Conservation (phyloP, 2,797 vertebrate genomes). For the Gobio occitaniae region DNA sequence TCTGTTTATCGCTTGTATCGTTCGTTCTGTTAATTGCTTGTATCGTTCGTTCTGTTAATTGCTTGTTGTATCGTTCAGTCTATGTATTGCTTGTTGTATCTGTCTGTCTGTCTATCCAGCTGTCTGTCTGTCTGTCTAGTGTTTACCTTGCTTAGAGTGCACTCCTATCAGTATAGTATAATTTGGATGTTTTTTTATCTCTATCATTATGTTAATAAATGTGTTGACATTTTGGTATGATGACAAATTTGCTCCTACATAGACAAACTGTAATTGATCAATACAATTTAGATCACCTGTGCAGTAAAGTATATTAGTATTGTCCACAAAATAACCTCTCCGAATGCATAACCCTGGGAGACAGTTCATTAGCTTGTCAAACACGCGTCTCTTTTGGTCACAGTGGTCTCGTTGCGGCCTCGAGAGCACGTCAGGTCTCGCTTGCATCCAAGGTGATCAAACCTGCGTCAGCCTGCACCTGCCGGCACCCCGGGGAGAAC, state of each 20-base stretch:
- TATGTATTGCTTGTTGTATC: background rate
- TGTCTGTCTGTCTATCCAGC: no score
- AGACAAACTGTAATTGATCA: background rate
- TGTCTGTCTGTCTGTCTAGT: background rate
- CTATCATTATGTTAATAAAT: constrained; percentile 23
- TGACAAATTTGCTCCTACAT: background rate
- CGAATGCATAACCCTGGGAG: constrained; percentile 75
- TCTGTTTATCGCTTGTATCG: background rate
- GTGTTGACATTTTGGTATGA: constrained; percentile 7
- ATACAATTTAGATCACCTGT: constrained; percentile 2
- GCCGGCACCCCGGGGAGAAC: constrained; percentile 72
- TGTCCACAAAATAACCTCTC: constrained; percentile 65
- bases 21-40: background rate
- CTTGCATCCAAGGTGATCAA: constrained; percentile 80
- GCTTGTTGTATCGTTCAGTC: background rate
- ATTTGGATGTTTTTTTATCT: background rate
- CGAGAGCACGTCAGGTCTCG: constrained; percentile 64
- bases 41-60: background rate
- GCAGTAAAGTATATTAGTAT: background rate
- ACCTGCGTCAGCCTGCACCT: constrained; percentile 80
- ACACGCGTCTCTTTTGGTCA: constrained; percentile 66
- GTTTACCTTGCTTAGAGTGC: constrained; percentile 14
- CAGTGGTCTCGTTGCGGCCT: constrained; percentile 70
- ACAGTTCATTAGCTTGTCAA: constrained; percentile 79
- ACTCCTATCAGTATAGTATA: constrained; percentile 9